Evolutionary conservation across 2,113 vertebrate species (phyloP).

Genomic region (Brienomyrus longianalis): DNA sequence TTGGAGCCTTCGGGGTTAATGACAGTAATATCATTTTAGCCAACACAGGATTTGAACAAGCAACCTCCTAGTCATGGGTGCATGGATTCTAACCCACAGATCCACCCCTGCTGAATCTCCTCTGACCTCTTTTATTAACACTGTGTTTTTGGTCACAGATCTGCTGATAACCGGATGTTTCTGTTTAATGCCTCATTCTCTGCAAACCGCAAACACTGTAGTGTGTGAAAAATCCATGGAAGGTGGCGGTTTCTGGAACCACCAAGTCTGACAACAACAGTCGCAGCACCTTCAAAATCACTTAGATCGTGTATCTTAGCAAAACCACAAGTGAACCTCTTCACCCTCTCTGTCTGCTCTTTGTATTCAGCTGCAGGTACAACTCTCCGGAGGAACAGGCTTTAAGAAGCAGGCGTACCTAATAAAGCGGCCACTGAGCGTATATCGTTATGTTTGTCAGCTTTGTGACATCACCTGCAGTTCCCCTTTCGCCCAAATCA

Average conservation of each 20-base stretch:
- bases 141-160: background rate
- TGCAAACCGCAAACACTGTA: background rate
- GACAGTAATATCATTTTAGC: background rate
- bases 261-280: background rate
- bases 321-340: background rate
- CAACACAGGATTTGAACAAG: background rate
- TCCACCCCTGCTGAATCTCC: background rate
- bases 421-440: background rate
- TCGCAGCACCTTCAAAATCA: background rate
- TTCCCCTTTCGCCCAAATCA: slow-evolving; percentile 47
- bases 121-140: background rate
- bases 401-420: background rate
- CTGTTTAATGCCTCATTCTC: background rate
- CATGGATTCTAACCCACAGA: background rate
- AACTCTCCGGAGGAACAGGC: background rate
- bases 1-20: background rate
- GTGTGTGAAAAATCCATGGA: background rate
- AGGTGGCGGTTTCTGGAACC: background rate
- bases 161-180: background rate
- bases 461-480: slow-evolving; percentile 30
- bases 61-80: background rate
- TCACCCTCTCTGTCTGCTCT: background rate
- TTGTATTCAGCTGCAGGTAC: background rate
- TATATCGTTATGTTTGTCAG: slow-evolving; percentile 10
- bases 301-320: background rate